phyloP scores from a whole-genome alignment of 2,888 invertebrate species.

The Protodeltote pygarga region DNA sequence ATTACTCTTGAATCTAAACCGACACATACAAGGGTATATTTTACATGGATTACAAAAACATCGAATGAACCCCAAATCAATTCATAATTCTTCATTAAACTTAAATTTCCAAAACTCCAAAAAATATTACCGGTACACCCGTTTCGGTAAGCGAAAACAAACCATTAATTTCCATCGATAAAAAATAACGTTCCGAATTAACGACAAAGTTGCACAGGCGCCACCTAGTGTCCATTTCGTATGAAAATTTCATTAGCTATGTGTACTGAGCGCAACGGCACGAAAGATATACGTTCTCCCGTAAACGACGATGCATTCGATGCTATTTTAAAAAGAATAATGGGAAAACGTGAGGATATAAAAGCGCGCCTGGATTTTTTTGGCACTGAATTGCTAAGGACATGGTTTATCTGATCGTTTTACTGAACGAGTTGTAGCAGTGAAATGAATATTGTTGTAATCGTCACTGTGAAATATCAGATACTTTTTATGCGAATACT shows the following conservation, averaged over 20 bases:
- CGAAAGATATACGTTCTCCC: constrained; percentile 28
- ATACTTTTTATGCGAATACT: too few species aligned
- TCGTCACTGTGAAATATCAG: too few species aligned
- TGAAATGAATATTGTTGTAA: too few species aligned
- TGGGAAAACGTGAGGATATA: background rate
- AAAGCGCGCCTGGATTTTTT: background rate
- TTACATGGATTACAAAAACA: constrained; percentile 12
- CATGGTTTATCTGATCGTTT: too few species aligned
- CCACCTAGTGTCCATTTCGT: constrained; percentile 58
- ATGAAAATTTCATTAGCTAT: constrained; percentile 78
- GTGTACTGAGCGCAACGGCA: constrained; percentile 30
- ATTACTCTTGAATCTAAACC: too few species aligned
- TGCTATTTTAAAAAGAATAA: constrained; percentile 3
- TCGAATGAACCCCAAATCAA: constrained; percentile 8
- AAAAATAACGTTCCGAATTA: constrained; percentile 38
- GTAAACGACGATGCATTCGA: constrained; percentile 45
- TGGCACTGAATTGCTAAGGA: background rate
- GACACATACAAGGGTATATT: background rate
- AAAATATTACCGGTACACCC: constrained; percentile 2
- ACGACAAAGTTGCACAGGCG: constrained; percentile 31
- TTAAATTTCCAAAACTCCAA: constrained; percentile 5
- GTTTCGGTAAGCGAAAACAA: constrained; percentile 29
- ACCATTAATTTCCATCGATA: constrained; percentile 36
- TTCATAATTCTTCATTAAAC: constrained; percentile 28
- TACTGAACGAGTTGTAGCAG: too few species aligned